phyloP scores from a whole-genome alignment of 2,113 vertebrate species.

The Notothenia coriiceps region DNA sequence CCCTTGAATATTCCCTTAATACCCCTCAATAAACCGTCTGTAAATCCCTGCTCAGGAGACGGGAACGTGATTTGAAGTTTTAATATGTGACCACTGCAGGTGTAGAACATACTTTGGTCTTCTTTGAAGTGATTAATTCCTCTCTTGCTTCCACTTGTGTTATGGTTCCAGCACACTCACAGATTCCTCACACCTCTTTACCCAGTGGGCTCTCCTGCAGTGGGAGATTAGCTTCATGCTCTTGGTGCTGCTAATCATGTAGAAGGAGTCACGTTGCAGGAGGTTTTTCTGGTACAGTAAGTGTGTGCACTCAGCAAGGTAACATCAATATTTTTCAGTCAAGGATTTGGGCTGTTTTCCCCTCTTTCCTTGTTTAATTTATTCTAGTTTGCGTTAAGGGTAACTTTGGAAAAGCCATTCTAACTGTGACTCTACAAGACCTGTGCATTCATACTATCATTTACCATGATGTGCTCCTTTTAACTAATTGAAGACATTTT shows the following conservation, averaged over 20 bases:
- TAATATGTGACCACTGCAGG: conserved; percentile 69
- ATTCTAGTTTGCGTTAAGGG: not conserved
- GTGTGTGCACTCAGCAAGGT: conserved; percentile 33
- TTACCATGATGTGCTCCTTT: conserved; percentile 5
- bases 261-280: conserved; percentile 70
- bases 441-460: not conserved
- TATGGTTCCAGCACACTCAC: conserved; percentile 51
- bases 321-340: conserved; percentile 3
- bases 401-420: conserved; percentile 1
- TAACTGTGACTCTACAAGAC: not conserved
- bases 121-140: conserved; percentile 76
- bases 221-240: conserved; percentile 75
- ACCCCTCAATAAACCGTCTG: conserved; percentile 36
- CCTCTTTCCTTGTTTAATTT: not conserved
- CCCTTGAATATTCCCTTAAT: conserved; percentile 53
- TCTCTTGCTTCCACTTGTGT: conserved; percentile 57
- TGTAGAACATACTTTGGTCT: conserved; percentile 65
- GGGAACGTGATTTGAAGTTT: conserved; percentile 63
- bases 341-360: conserved; percentile 7
- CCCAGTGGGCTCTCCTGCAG: conserved; percentile 67
- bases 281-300: conserved; percentile 30
- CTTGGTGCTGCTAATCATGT: conserved; percentile 70
- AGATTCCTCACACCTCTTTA: conserved; percentile 57
- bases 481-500: not conserved
- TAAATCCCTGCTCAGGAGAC: conserved; percentile 54